Evolutionary conservation across 2,797 vertebrate genomes (phyloP).

Genomic region (Ptychobarbus kaznakovi): DNA sequence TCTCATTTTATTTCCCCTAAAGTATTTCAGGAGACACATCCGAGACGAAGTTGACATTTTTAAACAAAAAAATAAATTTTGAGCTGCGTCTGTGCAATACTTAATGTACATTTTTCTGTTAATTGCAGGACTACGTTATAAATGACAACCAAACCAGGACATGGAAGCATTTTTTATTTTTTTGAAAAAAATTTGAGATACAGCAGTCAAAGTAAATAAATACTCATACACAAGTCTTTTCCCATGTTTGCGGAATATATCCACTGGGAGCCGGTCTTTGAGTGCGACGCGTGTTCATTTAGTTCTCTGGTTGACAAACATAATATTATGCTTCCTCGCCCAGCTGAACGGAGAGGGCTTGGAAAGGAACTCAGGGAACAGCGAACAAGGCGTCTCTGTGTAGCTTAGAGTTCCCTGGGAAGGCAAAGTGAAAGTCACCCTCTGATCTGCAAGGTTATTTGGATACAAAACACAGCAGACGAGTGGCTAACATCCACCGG

Average conservation of each 20-base stretch:
- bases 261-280: constrained; percentile 67
- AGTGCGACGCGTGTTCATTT: constrained; percentile 67
- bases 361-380: constrained; percentile 30
- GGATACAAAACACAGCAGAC: constrained; percentile 75
- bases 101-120: background rate
- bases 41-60: background rate
- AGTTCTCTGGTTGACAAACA: constrained; percentile 76
- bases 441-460: constrained; percentile 78
- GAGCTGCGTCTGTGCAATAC: background rate
- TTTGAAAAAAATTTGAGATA: constrained; percentile 5
- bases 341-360: constrained; percentile 49
- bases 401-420: constrained; percentile 63
- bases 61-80: background rate
- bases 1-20: background rate
- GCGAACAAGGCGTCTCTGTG: constrained; percentile 75
- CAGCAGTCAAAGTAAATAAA: constrained; percentile 15
- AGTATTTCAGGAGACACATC: background rate
- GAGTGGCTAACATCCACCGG: constrained; percentile 67
- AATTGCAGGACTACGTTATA: background rate
- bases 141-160: constrained; percentile 7
- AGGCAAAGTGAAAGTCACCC: constrained; percentile 68
- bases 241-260: constrained; percentile 62
- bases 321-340: constrained; percentile 79
- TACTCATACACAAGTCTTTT: constrained; percentile 9
- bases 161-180: constrained; percentile 1